Evolutionary conservation across 2,888 invertebrate species (phyloP).

Genomic region (Zygaena filipendulae): DNA sequence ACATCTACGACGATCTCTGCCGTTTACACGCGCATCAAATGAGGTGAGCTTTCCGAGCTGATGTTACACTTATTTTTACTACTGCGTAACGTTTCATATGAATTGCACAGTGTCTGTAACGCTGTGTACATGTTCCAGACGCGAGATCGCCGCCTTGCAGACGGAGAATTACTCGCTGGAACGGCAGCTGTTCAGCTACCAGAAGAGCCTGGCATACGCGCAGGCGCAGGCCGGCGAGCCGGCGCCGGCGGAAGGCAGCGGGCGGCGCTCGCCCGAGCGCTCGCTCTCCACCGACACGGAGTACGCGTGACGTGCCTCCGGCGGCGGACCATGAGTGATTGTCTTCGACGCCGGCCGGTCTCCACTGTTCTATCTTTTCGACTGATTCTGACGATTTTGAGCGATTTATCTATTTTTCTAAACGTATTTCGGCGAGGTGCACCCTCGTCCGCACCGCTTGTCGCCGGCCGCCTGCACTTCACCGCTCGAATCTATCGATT

Average conservation of each 20-base stretch:
- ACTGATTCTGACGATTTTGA: constrained; percentile 67
- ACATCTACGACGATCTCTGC: constrained; percentile 84
- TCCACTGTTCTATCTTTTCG: constrained; percentile 56
- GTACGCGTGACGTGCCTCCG: constrained; percentile 72
- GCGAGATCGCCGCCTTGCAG: constrained; percentile 81
- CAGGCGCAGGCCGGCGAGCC: constrained; percentile 71
- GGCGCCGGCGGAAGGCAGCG: constrained; percentile 38
- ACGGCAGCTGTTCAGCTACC: constrained; percentile 84
- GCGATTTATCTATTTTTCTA: constrained; percentile 70
- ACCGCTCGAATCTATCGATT: constrained; percentile 65
- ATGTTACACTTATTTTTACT: not conserved
- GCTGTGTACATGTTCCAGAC: constrained; percentile 70
- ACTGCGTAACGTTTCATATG: too few species aligned
- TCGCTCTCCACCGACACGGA: constrained; percentile 76
- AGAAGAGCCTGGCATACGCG: constrained; percentile 80
- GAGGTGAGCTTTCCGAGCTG: too few species aligned
- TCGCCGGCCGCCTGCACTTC: constrained; percentile 64
- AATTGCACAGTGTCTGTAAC: too few species aligned
- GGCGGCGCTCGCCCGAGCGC: constrained; percentile 64
- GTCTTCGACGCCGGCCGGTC: constrained; percentile 32
- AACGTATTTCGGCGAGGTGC: constrained; percentile 66
- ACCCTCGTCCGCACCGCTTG: constrained; percentile 65
- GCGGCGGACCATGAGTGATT: constrained; percentile 17
- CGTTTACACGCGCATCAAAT: constrained; percentile 85
- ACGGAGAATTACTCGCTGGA: constrained; percentile 87